Evolutionary conservation across 2,797 vertebrate species (phyloP), one percentile per base, ranked within the genome.

Genomic region (Falco naumanni): DNA sequence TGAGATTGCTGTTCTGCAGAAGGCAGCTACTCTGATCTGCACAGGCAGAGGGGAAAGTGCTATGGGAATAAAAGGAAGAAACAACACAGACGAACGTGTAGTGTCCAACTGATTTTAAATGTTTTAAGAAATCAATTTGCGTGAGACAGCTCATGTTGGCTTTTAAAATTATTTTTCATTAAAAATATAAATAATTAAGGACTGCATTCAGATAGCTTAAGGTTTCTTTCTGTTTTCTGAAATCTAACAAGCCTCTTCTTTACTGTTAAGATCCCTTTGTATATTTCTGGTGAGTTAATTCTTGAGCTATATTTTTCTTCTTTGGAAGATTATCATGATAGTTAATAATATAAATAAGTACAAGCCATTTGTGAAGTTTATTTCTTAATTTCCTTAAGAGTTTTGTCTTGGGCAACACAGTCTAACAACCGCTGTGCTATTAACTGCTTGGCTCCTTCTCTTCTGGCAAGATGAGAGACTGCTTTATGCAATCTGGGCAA

Each of bases 121-220:
- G 77, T 56, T 96, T 95, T 95, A 75, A 84, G 83, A 89, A 94
- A 89, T 94, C 82, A 70, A 72, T 96, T 79, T 91, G 43, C 0
- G 1, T 57, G 69, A 89, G 82, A 81, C 34, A 76, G 69, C 24
- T 48, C 72, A 60, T 50, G 43, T 92, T 91, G 82, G 65, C 72
- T 88, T 96, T 91, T 53, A 5, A 84, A 91, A 93, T 88, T 74
- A 88, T 92, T 93, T 95, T 97, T 90, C 76, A 68, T 93, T 96
- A 88, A 84, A 86, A 76, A 84, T 66, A 56, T 87, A 93, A 95
- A 93, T 91, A 83, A 89, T 88, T 94, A 53, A 91, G 88, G 70
- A 60, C 54, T 56, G 48, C 22, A 79, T 65, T 91, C 61, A 88
- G 29, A 50, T 60, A 93, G 70, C 31, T 56, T 47, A 17, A 13